Percentiles rank a stretch among this genome's conserved stretches.
Conservation (phyloP, 2,113 vertebrate species). For the Gopherus evgoodei region DNA sequence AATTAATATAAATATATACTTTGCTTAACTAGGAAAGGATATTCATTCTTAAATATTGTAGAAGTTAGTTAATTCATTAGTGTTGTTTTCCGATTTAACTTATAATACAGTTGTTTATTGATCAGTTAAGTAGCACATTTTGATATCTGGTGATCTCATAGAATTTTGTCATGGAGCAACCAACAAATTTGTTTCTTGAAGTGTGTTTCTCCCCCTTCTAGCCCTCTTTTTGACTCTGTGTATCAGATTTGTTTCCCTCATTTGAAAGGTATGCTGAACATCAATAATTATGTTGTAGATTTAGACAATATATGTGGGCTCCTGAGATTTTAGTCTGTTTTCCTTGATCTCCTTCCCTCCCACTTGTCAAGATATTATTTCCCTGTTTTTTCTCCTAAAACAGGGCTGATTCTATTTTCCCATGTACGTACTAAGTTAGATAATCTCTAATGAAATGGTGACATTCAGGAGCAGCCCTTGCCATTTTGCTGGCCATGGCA, state of each 20-base stretch:
- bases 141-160: not conserved
- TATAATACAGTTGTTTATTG: not conserved
- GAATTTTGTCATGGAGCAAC: not conserved
- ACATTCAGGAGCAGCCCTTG: not conserved
- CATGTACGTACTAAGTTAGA: not conserved
- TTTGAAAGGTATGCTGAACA: not conserved
- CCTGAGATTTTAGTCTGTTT: not conserved
- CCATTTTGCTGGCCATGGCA: not conserved
- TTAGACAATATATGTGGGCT: not conserved
- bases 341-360: not conserved
- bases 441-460: constrained; percentile 3
- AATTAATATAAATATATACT: too few relatives aligned
- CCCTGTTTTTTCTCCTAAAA: not conserved
- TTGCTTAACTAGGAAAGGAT: rapidly evolving
- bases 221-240: not conserved
- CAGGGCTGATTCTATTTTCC: not conserved
- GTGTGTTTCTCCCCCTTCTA: not conserved
- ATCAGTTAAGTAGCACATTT: not conserved
- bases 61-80: not conserved
- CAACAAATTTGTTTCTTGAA: not conserved
- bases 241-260: rapidly evolving
- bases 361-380: not conserved
- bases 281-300: not conserved
- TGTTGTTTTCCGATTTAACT: not conserved
- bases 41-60: not conserved